These are phyloP conservation scores for Vireo griseus DNA, from an alignment of 2,797 vertebrate genomes.

Conservation along the genomic window DNA sequence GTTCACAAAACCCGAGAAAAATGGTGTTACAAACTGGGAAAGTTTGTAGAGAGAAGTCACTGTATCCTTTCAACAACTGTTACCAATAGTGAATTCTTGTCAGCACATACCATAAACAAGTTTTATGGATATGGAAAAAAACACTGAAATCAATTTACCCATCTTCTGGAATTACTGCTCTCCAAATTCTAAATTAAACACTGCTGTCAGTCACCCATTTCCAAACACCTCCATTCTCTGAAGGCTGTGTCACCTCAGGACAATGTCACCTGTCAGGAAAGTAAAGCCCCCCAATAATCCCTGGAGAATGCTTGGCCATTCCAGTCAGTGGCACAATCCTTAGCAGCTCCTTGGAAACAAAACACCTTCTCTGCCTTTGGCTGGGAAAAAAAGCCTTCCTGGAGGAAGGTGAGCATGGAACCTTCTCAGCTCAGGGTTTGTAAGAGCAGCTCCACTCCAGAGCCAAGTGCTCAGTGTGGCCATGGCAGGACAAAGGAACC, in stretches of 20 bases:
- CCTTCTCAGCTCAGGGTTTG: not conserved
- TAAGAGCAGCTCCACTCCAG: not conserved
- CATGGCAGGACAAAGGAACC: not conserved
- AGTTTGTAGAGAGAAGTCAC: not conserved
- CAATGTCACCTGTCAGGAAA: not conserved
- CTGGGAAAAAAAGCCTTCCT: not conserved
- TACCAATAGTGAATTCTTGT: accelerated
- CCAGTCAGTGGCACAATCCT: not conserved
- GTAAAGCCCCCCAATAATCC: not conserved
- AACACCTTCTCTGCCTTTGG: not conserved
- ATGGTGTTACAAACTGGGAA: not conserved
- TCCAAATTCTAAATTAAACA: not conserved
- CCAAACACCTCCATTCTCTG: not conserved
- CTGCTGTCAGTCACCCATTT: not conserved
- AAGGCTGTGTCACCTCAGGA: not conserved
- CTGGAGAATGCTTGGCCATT: not conserved
- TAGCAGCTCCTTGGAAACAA: not conserved
- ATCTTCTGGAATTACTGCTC: not conserved
- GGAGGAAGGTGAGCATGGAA: not conserved
- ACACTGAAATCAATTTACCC: not conserved
- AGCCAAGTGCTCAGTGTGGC: not conserved
- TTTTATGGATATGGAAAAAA: not conserved
- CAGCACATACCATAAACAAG: not conserved
- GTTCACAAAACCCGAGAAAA: not conserved
- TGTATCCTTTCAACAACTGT: not conserved